Percentiles rank a stretch among this genome's conserved stretches.
Conservation (phyloP, 2,888 invertebrate genomes). For the Drosophila mulleri region DNA sequence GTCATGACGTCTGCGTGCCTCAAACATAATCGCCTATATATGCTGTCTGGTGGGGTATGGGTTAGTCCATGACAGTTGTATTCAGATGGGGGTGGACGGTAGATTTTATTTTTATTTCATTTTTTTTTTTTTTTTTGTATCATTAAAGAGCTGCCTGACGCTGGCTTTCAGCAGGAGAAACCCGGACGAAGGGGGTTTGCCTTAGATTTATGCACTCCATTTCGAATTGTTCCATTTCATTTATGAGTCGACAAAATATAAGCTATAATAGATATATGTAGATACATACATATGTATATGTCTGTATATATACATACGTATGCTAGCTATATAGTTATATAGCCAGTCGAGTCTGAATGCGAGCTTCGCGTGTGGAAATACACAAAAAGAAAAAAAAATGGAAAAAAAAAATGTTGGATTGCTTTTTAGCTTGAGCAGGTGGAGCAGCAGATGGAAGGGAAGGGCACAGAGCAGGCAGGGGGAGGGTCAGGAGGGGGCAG, state of each 20-base stretch:
- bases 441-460: conserved; percentile 8
- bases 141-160: conserved; percentile 69
- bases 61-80: conserved; percentile 53
- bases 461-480: not conserved
- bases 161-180: conserved; percentile 44
- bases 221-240: conserved; percentile 63
- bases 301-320: conserved; percentile 3
- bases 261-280: conserved; percentile 27
- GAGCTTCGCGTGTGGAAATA: conserved; percentile 74
- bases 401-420: conserved; percentile 61
- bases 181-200: conserved; percentile 15
- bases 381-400: conserved; percentile 38
- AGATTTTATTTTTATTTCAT: too few species aligned
- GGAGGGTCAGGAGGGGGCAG: conserved; percentile 27
- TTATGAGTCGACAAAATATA: conserved; percentile 68
- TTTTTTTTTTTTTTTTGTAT: conserved; percentile 21
- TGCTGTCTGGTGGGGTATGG: conserved; percentile 7
- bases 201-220: conserved; percentile 58
- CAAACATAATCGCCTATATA: conserved; percentile 14
- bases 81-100: conserved; percentile 28
- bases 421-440: conserved; percentile 59
- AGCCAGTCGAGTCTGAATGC: conserved; percentile 11
- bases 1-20: conserved; percentile 58
- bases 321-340: not conserved
- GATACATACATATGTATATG: not conserved